phyloP scores from a whole-genome alignment of 2,888 invertebrate species.

The Aethes cnicana region DNA sequence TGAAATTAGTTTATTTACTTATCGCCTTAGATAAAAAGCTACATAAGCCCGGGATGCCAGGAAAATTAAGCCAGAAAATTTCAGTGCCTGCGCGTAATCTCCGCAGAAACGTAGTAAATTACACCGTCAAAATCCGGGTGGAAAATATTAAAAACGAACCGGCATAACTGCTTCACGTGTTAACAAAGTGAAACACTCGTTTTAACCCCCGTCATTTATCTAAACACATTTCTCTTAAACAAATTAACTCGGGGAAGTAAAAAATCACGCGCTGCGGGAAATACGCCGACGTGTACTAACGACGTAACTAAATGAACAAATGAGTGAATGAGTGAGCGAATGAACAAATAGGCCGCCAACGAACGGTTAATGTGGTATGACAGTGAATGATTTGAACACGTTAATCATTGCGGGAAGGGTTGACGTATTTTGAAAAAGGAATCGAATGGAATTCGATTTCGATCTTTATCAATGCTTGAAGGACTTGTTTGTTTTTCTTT shows the following conservation, averaged over 20 bases:
- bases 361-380: constrained; percentile 55
- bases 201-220: constrained; percentile 42
- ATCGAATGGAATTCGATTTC: constrained; percentile 36
- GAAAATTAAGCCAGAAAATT: constrained; percentile 9
- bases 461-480: constrained; percentile 31
- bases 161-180: constrained; percentile 42
- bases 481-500: constrained; percentile 16
- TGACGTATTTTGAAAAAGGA: constrained; percentile 41
- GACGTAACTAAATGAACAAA: constrained; percentile 58
- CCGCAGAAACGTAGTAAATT: constrained; percentile 23
- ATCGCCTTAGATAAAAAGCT: constrained; percentile 12
- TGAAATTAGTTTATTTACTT: constrained; percentile 20
- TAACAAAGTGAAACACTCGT: constrained; percentile 49
- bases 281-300: constrained; percentile 44
- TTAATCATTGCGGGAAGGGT: constrained; percentile 50
- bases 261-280: constrained; percentile 41
- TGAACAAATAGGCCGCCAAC: constrained; percentile 57
- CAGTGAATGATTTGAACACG: constrained; percentile 60
- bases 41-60: neutral
- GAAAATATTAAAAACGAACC: constrained; percentile 27
- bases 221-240: constrained; percentile 59
- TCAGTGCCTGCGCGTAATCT: constrained; percentile 12
- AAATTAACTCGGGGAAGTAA: constrained; percentile 52
- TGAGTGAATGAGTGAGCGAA: constrained; percentile 44
- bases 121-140: constrained; percentile 17